Evolutionary conservation across 2,113 vertebrate genomes (phyloP).

Genomic region (Lanius collurio): DNA sequence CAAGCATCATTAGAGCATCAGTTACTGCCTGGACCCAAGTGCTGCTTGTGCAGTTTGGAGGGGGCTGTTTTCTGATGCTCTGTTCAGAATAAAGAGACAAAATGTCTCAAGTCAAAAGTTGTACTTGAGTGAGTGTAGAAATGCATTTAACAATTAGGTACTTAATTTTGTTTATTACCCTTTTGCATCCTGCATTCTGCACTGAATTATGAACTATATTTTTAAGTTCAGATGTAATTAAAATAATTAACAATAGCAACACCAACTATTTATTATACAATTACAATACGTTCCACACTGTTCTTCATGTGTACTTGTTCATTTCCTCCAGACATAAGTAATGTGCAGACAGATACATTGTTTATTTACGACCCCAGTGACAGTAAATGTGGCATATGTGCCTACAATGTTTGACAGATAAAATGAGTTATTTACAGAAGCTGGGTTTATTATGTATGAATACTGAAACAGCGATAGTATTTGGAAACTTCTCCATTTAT

Average conservation of each 20-base stretch:
- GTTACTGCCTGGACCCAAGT: neutral
- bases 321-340: conserved; percentile 40
- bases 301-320: conserved; percentile 21
- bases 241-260: conserved; percentile 33
- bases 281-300: conserved; percentile 1
- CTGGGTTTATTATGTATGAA: conserved; percentile 56
- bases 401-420: conserved; percentile 47
- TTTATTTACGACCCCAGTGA: conserved; percentile 55
- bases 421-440: conserved; percentile 66
- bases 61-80: neutral
- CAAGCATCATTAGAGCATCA: neutral
- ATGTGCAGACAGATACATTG: conserved; percentile 46
- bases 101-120: neutral
- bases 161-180: neutral
- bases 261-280: neutral
- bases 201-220: neutral
- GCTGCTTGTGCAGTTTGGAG: neutral
- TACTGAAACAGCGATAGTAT: neutral
- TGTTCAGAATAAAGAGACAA: neutral
- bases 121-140: neutral
- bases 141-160: neutral
- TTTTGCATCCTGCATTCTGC: neutral
- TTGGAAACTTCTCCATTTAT: conserved; percentile 22
- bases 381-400: conserved; percentile 44
- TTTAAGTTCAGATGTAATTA: neutral